Percentiles rank a stretch among this genome's conserved stretches.
Evolutionary conservation across 2,113 vertebrate genomes (phyloP).

Genomic region (Psittacara wagleri): DNA sequence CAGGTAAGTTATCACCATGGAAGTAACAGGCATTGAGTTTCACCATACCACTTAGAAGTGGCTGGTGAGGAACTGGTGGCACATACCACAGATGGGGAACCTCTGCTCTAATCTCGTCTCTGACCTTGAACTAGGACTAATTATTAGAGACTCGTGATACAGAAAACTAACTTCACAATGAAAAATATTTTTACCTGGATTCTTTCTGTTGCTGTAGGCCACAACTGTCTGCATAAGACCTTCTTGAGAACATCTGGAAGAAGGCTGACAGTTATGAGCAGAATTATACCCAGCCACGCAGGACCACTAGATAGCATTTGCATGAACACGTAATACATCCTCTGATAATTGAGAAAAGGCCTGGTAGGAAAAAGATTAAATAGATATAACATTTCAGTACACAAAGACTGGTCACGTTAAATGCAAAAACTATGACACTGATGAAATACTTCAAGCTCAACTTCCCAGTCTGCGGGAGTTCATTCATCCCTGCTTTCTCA

Average conservation of each 20-base stretch:
- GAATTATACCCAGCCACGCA: constrained; percentile 91
- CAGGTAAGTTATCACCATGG: neutral
- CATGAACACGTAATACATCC: constrained; percentile 99
- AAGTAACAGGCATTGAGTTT: neutral
- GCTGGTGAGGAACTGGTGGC: neutral
- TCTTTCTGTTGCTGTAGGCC: constrained; percentile 92
- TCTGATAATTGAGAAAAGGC: constrained; percentile 98
- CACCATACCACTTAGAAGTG: neutral
- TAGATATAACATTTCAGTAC: neutral
- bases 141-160: neutral
- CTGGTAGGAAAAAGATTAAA: constrained; percentile 64
- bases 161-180: neutral
- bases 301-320: constrained; percentile 96
- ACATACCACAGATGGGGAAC: neutral
- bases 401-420: neutral
- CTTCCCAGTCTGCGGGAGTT: neutral
- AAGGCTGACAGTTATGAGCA: constrained; percentile 90
- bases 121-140: neutral
- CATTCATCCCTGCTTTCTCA: neutral
- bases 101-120: neutral
- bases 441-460: neutral
- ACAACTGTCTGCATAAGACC: constrained; percentile 88
- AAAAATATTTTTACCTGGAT: constrained; percentile 83
- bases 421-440: neutral
- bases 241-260: constrained; percentile 95